Conservation (phyloP, 2,888 invertebrate genomes). For the Agrotis ipsilon region DNA sequence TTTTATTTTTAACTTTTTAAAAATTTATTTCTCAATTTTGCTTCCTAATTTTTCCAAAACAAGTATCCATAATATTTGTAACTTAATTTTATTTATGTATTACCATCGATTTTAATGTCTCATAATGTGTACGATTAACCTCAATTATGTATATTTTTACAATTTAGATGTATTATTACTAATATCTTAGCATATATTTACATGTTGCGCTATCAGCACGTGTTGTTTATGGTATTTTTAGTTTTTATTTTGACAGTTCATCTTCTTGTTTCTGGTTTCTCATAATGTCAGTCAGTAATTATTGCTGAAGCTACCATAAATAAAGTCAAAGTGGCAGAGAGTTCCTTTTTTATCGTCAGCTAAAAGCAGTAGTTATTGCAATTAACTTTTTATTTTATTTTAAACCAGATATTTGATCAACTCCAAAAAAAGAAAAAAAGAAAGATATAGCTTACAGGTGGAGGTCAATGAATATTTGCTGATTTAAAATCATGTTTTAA, state of each 20-base stretch:
- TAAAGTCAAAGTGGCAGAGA: not conserved
- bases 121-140: conserved; percentile 55
- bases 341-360: too few relatives aligned
- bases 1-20: too few relatives aligned
- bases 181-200: conserved; percentile 50
- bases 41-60: not conserved
- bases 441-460: not conserved
- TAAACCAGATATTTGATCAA: not conserved
- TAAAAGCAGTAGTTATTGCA: too few relatives aligned
- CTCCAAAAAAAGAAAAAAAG: conserved; percentile 10
- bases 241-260: conserved; percentile 14
- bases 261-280: conserved; percentile 16
- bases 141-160: conserved; percentile 52
- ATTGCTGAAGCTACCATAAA: not conserved
- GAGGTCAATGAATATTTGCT: conserved; percentile 2
- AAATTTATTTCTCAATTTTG: not conserved
- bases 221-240: conserved; percentile 36
- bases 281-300: not conserved
- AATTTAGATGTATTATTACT: conserved; percentile 48
- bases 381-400: not conserved
- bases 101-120: conserved; percentile 44
- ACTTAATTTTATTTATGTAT: conserved; percentile 53
- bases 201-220: conserved; percentile 13
- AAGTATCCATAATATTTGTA: conserved; percentile 15
- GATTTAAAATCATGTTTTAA: not conserved